These are phyloP conservation scores for Pelosia muscerda DNA, from an alignment of 2,888 invertebrate genomes.

Conservation along the genomic window DNA sequence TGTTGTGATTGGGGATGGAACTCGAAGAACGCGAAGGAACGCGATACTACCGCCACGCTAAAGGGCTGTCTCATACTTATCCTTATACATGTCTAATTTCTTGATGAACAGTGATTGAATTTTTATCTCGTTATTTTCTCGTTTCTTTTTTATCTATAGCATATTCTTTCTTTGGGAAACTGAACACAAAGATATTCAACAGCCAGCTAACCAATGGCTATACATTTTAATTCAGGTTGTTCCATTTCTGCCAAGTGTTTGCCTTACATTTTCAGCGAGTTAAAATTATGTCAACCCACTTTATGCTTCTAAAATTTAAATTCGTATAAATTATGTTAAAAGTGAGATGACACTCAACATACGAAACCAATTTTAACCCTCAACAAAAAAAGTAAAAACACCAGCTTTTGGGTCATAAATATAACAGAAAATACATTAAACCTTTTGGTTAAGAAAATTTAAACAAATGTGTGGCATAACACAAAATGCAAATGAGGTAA, in stretches of 20 bases:
- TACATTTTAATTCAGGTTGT: no score
- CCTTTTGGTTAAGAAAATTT: conserved; percentile 10
- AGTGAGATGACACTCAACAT: not conserved
- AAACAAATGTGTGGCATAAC: conserved; percentile 13
- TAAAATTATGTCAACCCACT: not conserved
- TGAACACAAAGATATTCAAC: no score
- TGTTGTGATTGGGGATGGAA: no score
- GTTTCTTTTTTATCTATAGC: no score
- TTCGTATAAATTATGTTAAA: not conserved
- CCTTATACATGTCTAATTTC: no score
- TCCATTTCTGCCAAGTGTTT: not conserved
- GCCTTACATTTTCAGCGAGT: not conserved
- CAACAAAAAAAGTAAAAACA: not conserved
- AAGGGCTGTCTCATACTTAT: no score
- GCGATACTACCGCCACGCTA: no score
- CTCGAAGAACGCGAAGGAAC: no score
- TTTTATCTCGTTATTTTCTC: no score
- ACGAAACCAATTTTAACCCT: conserved; percentile 1
- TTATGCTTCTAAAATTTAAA: not conserved
- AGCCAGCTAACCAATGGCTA: no score
- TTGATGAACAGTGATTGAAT: no score
- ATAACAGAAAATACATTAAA: not conserved
- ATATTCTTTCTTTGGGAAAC: no score
- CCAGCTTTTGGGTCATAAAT: not conserved
- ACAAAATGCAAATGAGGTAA: conserved; percentile 36